phyloP scores from a whole-genome alignment of 2,113 vertebrate genomes.

The Campylomormyrus numenius region DNA sequence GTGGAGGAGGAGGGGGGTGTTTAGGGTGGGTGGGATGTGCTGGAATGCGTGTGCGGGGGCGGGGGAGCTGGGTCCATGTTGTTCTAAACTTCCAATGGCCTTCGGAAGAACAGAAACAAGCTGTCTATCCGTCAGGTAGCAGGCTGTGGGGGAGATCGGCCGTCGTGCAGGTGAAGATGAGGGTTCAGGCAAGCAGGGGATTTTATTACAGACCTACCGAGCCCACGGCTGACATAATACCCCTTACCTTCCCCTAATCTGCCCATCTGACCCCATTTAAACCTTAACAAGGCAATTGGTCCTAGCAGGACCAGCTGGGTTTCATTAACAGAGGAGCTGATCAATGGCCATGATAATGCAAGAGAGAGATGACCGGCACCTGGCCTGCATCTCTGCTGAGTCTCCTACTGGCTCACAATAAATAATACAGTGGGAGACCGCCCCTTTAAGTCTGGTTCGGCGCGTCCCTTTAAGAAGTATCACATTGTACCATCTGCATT shows the following conservation, averaged over 20 bases:
- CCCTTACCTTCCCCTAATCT: neutral
- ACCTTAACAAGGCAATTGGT: neutral
- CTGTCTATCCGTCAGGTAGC: neutral
- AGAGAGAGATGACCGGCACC: neutral
- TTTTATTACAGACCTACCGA: neutral
- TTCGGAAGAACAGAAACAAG: neutral
- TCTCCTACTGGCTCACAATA: neutral
- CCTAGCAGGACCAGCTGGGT: neutral
- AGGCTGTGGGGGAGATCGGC: neutral
- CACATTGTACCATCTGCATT: neutral
- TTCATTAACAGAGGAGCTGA: constrained; percentile 1
- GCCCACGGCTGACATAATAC: neutral
- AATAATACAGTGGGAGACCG: neutral
- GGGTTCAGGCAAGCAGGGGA: neutral
- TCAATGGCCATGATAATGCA: neutral
- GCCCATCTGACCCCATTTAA: constrained; percentile 3
- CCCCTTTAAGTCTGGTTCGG: neutral
- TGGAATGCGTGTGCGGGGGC: neutral
- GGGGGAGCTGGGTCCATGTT: neutral
- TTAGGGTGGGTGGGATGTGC: neutral
- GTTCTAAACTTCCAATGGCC: neutral
- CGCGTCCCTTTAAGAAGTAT: neutral
- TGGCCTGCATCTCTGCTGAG: neutral
- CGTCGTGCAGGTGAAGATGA: neutral
- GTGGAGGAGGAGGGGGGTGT: neutral